Evolutionary conservation across 2,888 invertebrate genomes (phyloP), one percentile per base, ranked within the genome.

Genomic region (Bhutanitis thaidina): DNA sequence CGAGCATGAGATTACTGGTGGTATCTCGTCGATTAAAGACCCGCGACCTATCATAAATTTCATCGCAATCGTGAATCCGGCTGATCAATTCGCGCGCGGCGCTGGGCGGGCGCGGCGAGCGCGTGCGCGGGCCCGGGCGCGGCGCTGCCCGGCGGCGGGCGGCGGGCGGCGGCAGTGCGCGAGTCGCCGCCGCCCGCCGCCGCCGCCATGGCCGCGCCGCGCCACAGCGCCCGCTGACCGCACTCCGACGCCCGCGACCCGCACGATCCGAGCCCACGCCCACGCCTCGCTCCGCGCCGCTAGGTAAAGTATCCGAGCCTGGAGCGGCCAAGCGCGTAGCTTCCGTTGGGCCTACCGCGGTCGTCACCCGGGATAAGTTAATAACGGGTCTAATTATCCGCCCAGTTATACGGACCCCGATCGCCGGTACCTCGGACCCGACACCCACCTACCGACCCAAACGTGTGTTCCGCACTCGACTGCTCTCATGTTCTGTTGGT

Each of bases 21-120:
- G 32, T 32, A 32, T 12, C 32, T 12, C 12, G n/a, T 12, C 32
- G 13, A 32, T 83, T 78, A 80, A 79, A 80, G 82, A 84, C 85
- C 83, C 78, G 77, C 81, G 80, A 79, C 69, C 77, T 80, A 80
- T 85, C 83, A 84, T 87, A 86, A 85, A 86, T 86, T 86, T 84
- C 75, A 82, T 83, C 80, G 82, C 82, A 81, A 82, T 83, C 80
- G 79, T 69, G 82, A 80, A 80, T 81, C 80, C 75, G 78, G 78
- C 80, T 85, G 87, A 86, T 86, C 86, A 86, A 86, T 86, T 67
- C 62, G 64, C 59, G 57, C 63, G 56, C 62, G 58, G 48, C 46
- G 58, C 53, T 60, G 54, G 53, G 58, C 55, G 53, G 50, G 50
- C n/a, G 59, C 61, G 58, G 37, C 53, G 56, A 14, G 46, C 46